These are phyloP conservation scores for Sebastes ruberrimus DNA, from an alignment of 2,797 vertebrate species.

Conservation along the genomic window DNA sequence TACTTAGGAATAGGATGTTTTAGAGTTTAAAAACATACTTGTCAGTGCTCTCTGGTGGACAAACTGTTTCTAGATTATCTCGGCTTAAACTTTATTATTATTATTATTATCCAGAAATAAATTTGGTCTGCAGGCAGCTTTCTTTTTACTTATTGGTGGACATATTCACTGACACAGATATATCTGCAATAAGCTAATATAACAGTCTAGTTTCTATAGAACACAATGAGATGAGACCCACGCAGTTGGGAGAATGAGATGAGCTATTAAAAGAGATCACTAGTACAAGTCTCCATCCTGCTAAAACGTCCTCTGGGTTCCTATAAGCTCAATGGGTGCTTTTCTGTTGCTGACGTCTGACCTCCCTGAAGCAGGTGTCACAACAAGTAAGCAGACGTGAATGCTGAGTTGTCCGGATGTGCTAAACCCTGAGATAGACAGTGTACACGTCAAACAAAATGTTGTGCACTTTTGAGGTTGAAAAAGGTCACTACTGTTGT, in stretches of 20 bases:
- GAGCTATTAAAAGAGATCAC: background rate
- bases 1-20: too few species aligned
- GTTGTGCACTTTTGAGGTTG: background rate
- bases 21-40: too few species aligned
- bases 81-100: background rate
- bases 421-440: background rate
- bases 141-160: background rate
- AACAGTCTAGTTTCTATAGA: background rate
- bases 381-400: background rate
- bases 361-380: background rate
- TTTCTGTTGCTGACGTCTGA: background rate
- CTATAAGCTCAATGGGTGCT: background rate
- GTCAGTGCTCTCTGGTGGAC: background rate
- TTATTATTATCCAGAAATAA: background rate
- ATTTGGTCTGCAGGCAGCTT: background rate
- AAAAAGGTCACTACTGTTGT: slow-evolving; percentile 17
- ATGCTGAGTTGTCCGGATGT: background rate
- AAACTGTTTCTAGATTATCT: background rate
- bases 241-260: background rate
- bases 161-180: background rate
- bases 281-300: background rate
- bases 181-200: background rate
- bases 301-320: background rate
- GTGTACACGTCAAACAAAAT: background rate
- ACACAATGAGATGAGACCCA: background rate